These are phyloP conservation scores for Phasianus colchicus DNA, from an alignment of 2,113 vertebrate species.

Conservation along the genomic window DNA sequence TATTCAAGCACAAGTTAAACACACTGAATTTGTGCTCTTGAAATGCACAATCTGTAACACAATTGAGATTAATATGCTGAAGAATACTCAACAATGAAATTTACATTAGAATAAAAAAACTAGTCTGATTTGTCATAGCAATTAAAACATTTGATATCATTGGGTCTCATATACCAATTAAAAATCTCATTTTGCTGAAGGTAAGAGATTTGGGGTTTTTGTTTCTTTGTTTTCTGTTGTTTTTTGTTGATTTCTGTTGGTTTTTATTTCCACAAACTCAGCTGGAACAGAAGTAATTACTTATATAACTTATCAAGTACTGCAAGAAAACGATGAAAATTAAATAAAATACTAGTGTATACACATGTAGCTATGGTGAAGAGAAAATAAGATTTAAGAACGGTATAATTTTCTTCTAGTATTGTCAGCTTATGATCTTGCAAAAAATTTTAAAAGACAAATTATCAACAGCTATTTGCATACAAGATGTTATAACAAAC, in stretches of 20 bases:
- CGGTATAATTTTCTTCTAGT: constrained; percentile 3
- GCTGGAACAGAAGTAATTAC: constrained; percentile 4
- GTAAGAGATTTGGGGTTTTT: not conserved
- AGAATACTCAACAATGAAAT: not conserved
- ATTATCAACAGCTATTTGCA: not conserved
- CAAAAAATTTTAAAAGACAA: not conserved
- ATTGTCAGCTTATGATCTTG: not conserved
- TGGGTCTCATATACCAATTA: constrained; percentile 32
- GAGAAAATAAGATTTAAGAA: constrained; percentile 35
- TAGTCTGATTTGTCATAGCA: not conserved
- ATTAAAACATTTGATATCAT: not conserved
- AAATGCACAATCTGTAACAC: not conserved
- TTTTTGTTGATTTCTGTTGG: not conserved
- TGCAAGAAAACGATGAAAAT: not conserved
- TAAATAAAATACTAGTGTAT: constrained; percentile 37
- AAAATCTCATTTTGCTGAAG: constrained; percentile 29
- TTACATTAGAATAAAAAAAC: not conserved
- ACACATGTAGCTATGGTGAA: constrained; percentile 3
- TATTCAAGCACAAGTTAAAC: accelerated
- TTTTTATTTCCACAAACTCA: constrained; percentile 1
- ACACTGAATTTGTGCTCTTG: not conserved
- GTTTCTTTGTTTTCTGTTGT: not conserved
- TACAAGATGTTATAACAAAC: not conserved
- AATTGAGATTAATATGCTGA: not conserved
- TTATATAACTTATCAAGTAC: constrained; percentile 25